Evolutionary conservation across 2,797 vertebrate species (phyloP).

Genomic region (Lithobates pipiens): DNA sequence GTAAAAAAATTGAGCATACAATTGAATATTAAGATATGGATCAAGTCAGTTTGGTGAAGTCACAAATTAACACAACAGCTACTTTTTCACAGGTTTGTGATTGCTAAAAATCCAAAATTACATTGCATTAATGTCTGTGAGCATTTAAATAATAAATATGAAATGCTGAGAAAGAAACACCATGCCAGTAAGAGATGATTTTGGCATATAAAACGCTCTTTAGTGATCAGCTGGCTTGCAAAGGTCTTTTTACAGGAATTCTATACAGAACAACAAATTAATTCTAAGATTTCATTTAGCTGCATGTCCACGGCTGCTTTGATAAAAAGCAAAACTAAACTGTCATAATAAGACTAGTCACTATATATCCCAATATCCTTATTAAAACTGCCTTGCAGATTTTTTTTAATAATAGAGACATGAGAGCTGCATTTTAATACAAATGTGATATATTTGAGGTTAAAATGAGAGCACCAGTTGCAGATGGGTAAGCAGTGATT

Average conservation of each 20-base stretch:
- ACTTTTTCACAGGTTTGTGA: no score
- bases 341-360: neutral
- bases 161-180: conserved; percentile 45
- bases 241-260: conserved; percentile 48
- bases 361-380: conserved; percentile 2
- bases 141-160: conserved; percentile 62
- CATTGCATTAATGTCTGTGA: no score
- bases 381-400: conserved; percentile 10
- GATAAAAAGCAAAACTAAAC: conserved; percentile 28
- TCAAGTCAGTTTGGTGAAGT: no score
- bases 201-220: conserved; percentile 45
- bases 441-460: conserved; percentile 26
- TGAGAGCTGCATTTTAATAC: conserved; percentile 10
- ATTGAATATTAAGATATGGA: no score
- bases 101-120: no score
- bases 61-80: no score
- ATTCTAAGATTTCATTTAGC: conserved; percentile 33
- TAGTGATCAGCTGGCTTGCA: conserved; percentile 55
- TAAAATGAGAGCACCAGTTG: conserved; percentile 5
- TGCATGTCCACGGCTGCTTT: neutral
- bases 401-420: conserved; percentile 9
- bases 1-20: no score
- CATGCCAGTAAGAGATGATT: conserved; percentile 45
- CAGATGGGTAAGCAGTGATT: neutral
- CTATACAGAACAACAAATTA: conserved; percentile 44